Base-by-base conservation (phyloP, 2,113 vertebrate genomes). In the Meleagris gallopavo region DNA sequence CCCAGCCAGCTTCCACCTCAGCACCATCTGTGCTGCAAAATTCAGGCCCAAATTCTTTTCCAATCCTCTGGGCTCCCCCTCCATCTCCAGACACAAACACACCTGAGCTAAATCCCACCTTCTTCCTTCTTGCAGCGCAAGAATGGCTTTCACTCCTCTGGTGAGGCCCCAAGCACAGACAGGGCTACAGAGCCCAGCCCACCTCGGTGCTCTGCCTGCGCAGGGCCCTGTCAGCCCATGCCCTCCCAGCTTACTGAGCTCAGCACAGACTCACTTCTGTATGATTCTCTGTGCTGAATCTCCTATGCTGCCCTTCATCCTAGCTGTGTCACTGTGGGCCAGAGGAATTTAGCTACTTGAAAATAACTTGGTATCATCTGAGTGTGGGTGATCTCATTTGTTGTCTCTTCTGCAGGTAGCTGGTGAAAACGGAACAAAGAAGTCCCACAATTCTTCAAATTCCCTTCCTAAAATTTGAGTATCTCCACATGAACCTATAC, bases 61-160 rank as follows among this genome's bases (percentile, higher is more conserved):
- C 46, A 14, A 6, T n/a, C 14, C 3, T 2, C 20, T 3, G 6
- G 40, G 45, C 32, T 25, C 27, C 32, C 22, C 12, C 6, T 9
- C 3, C 0, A 0, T 4, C 17, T n/a, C 13, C 32, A 16, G 29
- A 24, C 27, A 9, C n/a, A 29, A 55, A 29, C 43, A 46, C 11
- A 18, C 2, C 24, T 17, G 52, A 43, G 50, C 4, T 36, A 20
- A 64, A 25, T 11, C 55, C 41, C 2, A 1, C 16, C 6, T 13
- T 8, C 25, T 60, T 32, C 55, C 32, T 32, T 21, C 50, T 40
- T 10, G 6, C 7, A 65, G 13, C 25, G 32, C 48, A 25, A 48
- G 48, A 29, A 11, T 38, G 30, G 62, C 38, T 41, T n/a, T 21
- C 21, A 12, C 14, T 41, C 16, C 57, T 60, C 45, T 14, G 29